Base-by-base conservation (phyloP, 2,797 vertebrate genomes). In the Phoxinus dragarum region DNA sequence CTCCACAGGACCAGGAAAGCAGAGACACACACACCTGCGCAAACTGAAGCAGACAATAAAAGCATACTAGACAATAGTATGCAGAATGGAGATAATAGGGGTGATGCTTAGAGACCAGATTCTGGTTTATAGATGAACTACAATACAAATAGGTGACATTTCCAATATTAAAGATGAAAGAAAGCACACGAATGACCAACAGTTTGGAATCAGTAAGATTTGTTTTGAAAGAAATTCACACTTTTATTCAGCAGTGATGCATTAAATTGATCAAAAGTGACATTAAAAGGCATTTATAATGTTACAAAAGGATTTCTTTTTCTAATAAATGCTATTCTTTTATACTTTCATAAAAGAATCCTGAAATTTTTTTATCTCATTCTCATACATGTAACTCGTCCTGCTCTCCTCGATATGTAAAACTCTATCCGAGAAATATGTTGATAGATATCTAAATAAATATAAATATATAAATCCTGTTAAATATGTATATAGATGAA, bases 1-100 rank as follows among this genome's bases (percentile, higher is more conserved):
- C 82, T 91, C 87, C 82, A 85, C 16, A 64, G 49, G 88, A 88
- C 90, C 64, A 87, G 87, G 34, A 84, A 67, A 72, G 77, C 64
- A 87, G 21, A 1, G 40, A 68, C 47, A 75, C 73, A 73, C 81
- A 77, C 34, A 76, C 36, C 17, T 52, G 5, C 64, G n/a, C 7
- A 31, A 12, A 56, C 73, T 56, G 7, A 68, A 68, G 69, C 34
- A 21, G 72, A n/a, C 12, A 83, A 66, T 52, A 64, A 73, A 40
- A 59, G 17, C 54, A 61, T 34, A 21, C 52, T 44, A 14, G 67
- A 81, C 67, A 61, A 44, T 3, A 56, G 49, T 42, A 11, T 6
- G 80, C 16, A 71, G 23, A 40, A 34, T 27, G 10, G n/a, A 72
- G 52, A 42, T 31, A 44, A 44, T 42, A 56, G 36, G 10, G 12